These are phyloP conservation scores for Fistularia tabacaria DNA, from an alignment of 2,797 vertebrate genomes.

Conservation along the genomic window DNA sequence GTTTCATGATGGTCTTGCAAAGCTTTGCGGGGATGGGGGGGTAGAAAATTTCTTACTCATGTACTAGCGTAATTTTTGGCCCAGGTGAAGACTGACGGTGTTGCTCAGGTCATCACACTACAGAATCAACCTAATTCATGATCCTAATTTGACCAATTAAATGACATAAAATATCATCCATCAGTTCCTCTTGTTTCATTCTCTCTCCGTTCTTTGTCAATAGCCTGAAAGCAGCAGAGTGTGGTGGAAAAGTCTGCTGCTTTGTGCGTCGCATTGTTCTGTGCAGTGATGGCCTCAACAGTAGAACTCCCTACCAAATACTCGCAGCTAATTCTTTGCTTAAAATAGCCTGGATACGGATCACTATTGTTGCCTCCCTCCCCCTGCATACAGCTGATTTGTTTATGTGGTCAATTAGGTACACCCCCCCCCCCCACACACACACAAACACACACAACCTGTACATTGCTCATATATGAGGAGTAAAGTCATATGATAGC, in stretches of 20 bases:
- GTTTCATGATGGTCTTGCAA: too few species aligned
- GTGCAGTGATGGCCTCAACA: constrained; percentile 34
- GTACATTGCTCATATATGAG: constrained; percentile 19
- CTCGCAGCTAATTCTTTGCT: constrained; percentile 53
- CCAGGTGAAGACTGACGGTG: too few species aligned
- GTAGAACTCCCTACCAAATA: constrained; percentile 53
- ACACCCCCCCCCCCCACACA: background rate
- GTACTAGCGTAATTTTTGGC: too few species aligned
- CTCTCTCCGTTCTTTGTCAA: constrained; percentile 43
- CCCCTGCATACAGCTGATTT: constrained; percentile 29
- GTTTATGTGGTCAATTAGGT: constrained; percentile 24
- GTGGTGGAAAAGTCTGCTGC: constrained; percentile 72
- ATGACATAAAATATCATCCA: constrained; percentile 1
- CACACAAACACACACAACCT: constrained; percentile 12
- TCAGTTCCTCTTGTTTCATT: constrained; percentile 23
- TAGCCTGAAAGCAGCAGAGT: constrained; percentile 69
- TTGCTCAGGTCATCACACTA: background rate
- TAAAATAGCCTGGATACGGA: constrained; percentile 50
- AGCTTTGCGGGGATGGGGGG: too few species aligned
- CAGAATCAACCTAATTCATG: background rate
- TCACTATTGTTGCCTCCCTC: constrained; percentile 31
- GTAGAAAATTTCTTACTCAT: too few species aligned
- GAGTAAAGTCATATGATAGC: background rate
- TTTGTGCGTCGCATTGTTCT: constrained; percentile 57
- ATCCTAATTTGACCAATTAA: constrained; percentile 10